Evolutionary conservation across 2,113 vertebrate species (phyloP), one percentile per base, ranked within the genome.

Genomic region (Saiga tatarica): DNA sequence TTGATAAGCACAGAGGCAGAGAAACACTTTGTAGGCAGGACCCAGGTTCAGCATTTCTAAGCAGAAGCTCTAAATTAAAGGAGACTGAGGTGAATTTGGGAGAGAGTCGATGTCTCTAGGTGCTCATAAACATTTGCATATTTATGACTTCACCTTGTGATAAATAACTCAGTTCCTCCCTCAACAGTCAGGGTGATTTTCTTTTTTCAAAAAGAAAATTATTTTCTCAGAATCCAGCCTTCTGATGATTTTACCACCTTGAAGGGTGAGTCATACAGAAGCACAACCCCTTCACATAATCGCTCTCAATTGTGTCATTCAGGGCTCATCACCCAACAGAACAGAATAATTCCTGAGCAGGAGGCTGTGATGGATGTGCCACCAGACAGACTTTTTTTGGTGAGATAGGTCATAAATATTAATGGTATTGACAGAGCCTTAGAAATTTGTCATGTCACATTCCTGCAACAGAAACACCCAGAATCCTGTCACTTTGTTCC

Each of bases 331-430:
- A 92, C 52, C 97, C 98, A 94, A 95, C 84, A 87, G 74, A 97
- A 76, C 91, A 81, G 81, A 96, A 71, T 74, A 93, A 98, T 59
- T 36, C 36, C 13, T 3, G 3, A 47, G 67, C 89, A 87, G 86
- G 59, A 97, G 95, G 94, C 97, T 95, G 93, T 98, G 98, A 98
- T 98, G 98, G 98, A 98, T 98, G 97, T 86, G 93, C 95, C 53
- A 52, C 94, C 2, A 0, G 0, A 2, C 79, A 89, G 97, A 93
- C 85, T 76, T 96, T 98, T 98, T 97, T 98, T 97, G 90, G 98
- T 93, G 98, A 96, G 98, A 87, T 36, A 50, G 76, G 97, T 97
- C 97, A 98, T 99, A 98, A 98, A 99, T 99, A 99, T 99, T 99
- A 98, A 99, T 97, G 86, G 52, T 94, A 97, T 97, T 97, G 98